Conservation (phyloP, 2,888 invertebrate species). For the Dichetophora obliterata region DNA sequence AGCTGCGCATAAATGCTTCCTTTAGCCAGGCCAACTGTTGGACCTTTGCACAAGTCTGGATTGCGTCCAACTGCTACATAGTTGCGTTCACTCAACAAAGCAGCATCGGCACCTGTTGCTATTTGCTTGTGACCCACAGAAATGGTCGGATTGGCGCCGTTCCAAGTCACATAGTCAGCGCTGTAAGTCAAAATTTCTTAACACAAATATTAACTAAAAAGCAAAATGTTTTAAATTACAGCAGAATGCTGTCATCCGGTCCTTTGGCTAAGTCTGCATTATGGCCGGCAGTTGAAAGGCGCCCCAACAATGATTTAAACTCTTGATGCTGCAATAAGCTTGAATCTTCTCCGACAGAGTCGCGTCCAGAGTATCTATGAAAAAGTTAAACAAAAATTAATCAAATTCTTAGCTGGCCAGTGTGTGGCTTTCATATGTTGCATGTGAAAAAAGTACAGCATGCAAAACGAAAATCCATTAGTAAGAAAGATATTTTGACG, state of each 20-base stretch:
- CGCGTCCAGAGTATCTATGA: slow-evolving; percentile 58
- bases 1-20: slow-evolving; percentile 84
- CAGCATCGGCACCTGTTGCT: slow-evolving; percentile 74
- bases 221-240: slow-evolving; percentile 73
- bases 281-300: slow-evolving; percentile 75
- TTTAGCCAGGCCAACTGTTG: slow-evolving; percentile 79
- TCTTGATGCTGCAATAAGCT: slow-evolving; percentile 57
- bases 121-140: slow-evolving; percentile 70
- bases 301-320: slow-evolving; percentile 65
- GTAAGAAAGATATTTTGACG: too few relatives aligned
- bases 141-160: slow-evolving; percentile 80
- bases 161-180: slow-evolving; percentile 87
- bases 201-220: background rate
- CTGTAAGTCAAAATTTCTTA: slow-evolving; percentile 68
- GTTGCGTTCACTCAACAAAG: slow-evolving; percentile 67
- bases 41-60: slow-evolving; percentile 78
- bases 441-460: too few relatives aligned
- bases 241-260: slow-evolving; percentile 80
- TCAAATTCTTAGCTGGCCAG: too few relatives aligned
- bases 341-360: slow-evolving; percentile 51
- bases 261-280: slow-evolving; percentile 82
- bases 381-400: background rate
- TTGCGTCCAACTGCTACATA: slow-evolving; percentile 77
- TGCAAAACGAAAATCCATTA: too few relatives aligned
- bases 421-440: too few relatives aligned